These are phyloP conservation scores for Protobothrops flavoviridis DNA, from an alignment of 2,113 vertebrate genomes.

Conservation along the genomic window DNA sequence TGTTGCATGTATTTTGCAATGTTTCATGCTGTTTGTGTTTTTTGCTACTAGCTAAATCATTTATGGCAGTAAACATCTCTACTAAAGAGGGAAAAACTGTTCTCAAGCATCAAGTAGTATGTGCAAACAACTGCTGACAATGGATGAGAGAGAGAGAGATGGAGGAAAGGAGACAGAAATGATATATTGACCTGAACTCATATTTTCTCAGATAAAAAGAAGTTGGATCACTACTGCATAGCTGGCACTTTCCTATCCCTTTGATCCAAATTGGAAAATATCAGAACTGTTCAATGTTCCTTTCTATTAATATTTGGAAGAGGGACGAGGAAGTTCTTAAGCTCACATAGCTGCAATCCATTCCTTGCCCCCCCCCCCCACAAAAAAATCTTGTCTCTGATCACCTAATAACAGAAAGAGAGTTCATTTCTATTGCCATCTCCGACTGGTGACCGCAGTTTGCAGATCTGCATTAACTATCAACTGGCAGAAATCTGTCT, in stretches of 20 bases:
- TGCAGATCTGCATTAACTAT: constrained; percentile 54
- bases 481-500: constrained; percentile 63
- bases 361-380: constrained; percentile 45
- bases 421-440: constrained; percentile 40
- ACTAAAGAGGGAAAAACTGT: background rate
- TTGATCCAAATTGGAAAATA: constrained; percentile 5
- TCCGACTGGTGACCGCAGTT: constrained; percentile 41
- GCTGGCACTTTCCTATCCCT: constrained; percentile 64
- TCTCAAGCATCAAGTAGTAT: constrained; percentile 53
- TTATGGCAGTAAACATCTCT: background rate
- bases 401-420: constrained; percentile 45
- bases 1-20: constrained; percentile 52
- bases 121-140: constrained; percentile 27
- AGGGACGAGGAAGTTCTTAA: constrained; percentile 47
- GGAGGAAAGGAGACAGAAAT: constrained; percentile 48
- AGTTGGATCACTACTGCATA: constrained; percentile 82
- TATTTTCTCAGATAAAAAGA: constrained; percentile 60
- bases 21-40: constrained; percentile 4
- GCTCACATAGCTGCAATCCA: constrained; percentile 41
- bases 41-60: constrained; percentile 26
- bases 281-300: constrained; percentile 25
- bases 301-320: constrained; percentile 30
- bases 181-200: constrained; percentile 78
- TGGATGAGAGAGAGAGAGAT: constrained; percentile 55
- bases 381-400: constrained; percentile 57